phyloP scores from a whole-genome alignment of 2,888 invertebrate species.

The Erannis defoliaria region DNA sequence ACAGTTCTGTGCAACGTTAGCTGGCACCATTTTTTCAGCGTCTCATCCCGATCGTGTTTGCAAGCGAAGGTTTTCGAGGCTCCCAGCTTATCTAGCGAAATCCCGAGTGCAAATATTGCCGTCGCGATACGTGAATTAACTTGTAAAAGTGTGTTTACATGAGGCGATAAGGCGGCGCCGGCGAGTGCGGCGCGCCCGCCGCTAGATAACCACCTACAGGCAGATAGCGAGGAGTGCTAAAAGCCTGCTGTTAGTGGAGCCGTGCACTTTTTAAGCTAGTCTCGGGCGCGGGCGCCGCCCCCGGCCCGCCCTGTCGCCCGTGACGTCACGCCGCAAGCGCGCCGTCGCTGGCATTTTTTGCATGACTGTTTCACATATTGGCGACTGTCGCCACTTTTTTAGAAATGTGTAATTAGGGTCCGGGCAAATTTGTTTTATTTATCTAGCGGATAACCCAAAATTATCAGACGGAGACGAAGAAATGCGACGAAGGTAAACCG shows the following conservation, averaged over 20 bases:
- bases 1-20: slow-evolving; percentile 46
- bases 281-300: slow-evolving; percentile 77
- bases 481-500: slow-evolving; percentile 58
- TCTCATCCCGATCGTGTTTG: slow-evolving; percentile 52
- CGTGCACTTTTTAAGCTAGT: slow-evolving; percentile 65
- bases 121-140: slow-evolving; percentile 74
- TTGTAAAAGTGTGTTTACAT: slow-evolving; percentile 80
- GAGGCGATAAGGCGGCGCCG: slow-evolving; percentile 82
- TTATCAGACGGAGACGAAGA: slow-evolving; percentile 57
- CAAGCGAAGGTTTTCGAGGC: slow-evolving; percentile 50
- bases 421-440: slow-evolving; percentile 74
- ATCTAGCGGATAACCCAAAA: slow-evolving; percentile 65
- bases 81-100: slow-evolving; percentile 73
- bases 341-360: slow-evolving; percentile 76
- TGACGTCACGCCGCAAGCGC: slow-evolving; percentile 79
- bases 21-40: slow-evolving; percentile 49
- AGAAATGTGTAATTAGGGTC: slow-evolving; percentile 78
- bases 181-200: slow-evolving; percentile 66
- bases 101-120: slow-evolving; percentile 73
- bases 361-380: slow-evolving; percentile 78
- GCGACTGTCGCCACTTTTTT: slow-evolving; percentile 83
- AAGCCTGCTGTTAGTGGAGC: slow-evolving; percentile 75
- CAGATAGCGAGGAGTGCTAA: slow-evolving; percentile 77
- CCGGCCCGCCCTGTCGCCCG: slow-evolving; percentile 81
- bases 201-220: slow-evolving; percentile 69